A percentile compares a stretch with the other conserved stretches of the same genome.
Evolutionary conservation across 2,113 vertebrate genomes (phyloP).

Genomic region (Mionectes macconnelli): DNA sequence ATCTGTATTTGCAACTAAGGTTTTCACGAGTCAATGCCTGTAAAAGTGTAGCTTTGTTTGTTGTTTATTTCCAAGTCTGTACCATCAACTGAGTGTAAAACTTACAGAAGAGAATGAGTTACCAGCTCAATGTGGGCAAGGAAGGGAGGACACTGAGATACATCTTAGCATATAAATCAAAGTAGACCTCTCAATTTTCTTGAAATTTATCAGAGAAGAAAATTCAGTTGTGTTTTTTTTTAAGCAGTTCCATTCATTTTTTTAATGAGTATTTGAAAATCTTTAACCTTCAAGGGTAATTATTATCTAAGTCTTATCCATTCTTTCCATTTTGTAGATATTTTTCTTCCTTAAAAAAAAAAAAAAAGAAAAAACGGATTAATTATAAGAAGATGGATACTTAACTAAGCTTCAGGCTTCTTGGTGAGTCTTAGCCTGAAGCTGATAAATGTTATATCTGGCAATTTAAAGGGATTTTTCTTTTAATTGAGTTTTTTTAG

Average conservation of each 20-base stretch:
- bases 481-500: slow-evolving; percentile 3
- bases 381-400: slow-evolving; percentile 50
- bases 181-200: slow-evolving; percentile 20
- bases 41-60: background rate
- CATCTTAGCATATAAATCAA: background rate
- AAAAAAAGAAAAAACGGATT: background rate
- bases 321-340: slow-evolving; percentile 25
- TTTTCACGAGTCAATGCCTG: background rate
- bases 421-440: background rate
- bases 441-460: slow-evolving; percentile 34
- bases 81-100: background rate
- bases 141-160: background rate
- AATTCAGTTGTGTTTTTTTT: background rate
- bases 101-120: background rate
- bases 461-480: background rate
- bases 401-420: slow-evolving; percentile 15
- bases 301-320: slow-evolving; percentile 18
- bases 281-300: slow-evolving; percentile 19
- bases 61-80: background rate
- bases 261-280: slow-evolving; percentile 45
- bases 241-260: background rate
- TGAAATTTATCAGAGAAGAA: background rate
- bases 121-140: background rate
- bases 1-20: background rate
- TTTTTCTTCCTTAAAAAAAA: slow-evolving; percentile 4